Percentiles rank a stretch among this genome's conserved stretches.
These are phyloP conservation scores for Sminthurides aquaticus DNA, from an alignment of 2,888 invertebrate genomes.

Conservation along the genomic window DNA sequence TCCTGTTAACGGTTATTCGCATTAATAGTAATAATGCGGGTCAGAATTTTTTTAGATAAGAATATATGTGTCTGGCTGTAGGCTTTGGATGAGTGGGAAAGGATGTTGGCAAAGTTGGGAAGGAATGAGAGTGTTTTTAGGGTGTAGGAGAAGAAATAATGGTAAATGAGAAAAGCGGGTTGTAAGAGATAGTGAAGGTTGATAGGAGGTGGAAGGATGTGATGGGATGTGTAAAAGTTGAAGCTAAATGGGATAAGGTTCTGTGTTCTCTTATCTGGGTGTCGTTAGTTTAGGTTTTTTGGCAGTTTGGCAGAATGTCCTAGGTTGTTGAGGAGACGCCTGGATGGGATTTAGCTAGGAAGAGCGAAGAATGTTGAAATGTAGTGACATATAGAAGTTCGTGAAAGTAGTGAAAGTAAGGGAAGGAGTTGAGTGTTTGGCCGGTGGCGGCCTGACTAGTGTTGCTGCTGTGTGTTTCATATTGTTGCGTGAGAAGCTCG, in stretches of 20 bases:
- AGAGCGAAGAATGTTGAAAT: no score
- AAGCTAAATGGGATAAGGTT: neutral
- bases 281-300: neutral
- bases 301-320: neutral
- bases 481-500: no score
- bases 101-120: no score
- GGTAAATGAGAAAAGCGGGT: neutral
- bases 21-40: neutral
- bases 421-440: no score
- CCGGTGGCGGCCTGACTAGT: no score
- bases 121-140: no score
- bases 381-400: no score
- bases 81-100: neutral
- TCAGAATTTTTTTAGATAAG: neutral
- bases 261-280: neutral
- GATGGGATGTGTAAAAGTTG: neutral
- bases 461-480: no score
- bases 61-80: neutral
- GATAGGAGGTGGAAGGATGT: constrained; percentile 11
- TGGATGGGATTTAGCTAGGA: neutral
- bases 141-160: neutral
- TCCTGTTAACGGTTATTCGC: neutral
- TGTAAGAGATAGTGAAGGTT: constrained; percentile 4
- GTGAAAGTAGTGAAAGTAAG: no score
- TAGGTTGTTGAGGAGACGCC: neutral